Evolutionary conservation across 1,140 invertebrate genomes (phyloP).

Genomic region (Nephotettix cincticeps): DNA sequence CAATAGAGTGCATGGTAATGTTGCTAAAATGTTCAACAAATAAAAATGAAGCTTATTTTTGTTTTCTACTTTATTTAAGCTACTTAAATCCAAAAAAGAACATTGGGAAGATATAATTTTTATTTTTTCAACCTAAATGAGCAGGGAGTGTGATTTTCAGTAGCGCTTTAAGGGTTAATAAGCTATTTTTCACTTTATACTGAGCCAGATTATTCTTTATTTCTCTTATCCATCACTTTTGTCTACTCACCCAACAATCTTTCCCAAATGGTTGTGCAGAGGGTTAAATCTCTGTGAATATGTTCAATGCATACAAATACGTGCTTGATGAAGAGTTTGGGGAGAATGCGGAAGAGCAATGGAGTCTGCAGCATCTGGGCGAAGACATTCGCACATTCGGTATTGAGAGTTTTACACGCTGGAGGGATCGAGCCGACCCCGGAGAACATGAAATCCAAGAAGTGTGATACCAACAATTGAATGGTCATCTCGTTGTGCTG

Average conservation of each 20-base stretch:
- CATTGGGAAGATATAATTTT: no score
- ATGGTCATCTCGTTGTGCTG: background rate
- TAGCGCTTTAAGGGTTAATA: no score
- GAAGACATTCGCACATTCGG: background rate
- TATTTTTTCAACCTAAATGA: no score
- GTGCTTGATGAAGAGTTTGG: background rate
- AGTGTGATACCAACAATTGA: background rate
- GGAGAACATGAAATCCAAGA: conserved; percentile 10
- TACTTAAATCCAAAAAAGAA: no score
- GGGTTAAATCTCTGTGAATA: background rate
- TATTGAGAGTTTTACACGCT: background rate
- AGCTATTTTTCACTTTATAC: no score
- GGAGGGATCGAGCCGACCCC: background rate
- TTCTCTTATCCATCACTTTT: no score
- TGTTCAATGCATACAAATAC: background rate
- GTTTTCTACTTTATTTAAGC: no score
- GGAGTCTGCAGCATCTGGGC: background rate
- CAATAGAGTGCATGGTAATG: no score
- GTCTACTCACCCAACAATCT: background rate
- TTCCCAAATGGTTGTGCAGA: background rate
- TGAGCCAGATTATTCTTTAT: no score
- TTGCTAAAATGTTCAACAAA: no score
- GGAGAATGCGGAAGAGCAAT: background rate
- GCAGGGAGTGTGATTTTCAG: no score
- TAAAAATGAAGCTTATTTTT: no score